Evolutionary conservation across 1,140 invertebrate species (phyloP).

Genomic region (Araneus ventricosus): DNA sequence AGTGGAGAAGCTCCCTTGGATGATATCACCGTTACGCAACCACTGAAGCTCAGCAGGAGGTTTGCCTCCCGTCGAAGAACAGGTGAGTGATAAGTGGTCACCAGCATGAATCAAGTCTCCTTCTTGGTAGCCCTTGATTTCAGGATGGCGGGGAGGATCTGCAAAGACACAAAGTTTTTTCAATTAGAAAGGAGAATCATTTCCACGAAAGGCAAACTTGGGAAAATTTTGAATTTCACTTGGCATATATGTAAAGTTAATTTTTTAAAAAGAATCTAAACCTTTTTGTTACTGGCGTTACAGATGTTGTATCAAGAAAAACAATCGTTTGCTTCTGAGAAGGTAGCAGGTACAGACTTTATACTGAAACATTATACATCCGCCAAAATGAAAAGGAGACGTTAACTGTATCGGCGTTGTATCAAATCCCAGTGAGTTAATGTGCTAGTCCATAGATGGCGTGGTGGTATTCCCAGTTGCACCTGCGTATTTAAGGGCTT

Average conservation of each 20-base stretch:
- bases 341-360: too few species aligned
- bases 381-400: too few species aligned
- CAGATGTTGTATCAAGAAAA: too few species aligned
- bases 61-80: slow-evolving; percentile 95
- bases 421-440: too few species aligned
- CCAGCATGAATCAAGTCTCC: slow-evolving; percentile 90
- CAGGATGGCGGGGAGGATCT: slow-evolving; percentile 95
- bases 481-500: too few species aligned
- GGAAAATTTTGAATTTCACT: neutral
- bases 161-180: slow-evolving; percentile 14
- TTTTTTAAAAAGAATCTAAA: neutral
- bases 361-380: too few species aligned
- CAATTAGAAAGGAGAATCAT: neutral
- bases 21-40: slow-evolving; percentile 80
- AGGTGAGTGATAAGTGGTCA: slow-evolving; percentile 91
- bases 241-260: too few species aligned
- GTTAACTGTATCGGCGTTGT: too few species aligned
- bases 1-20: slow-evolving; percentile 88
- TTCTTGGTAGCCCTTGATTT: slow-evolving; percentile 92
- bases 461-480: too few species aligned
- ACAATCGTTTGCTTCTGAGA: too few species aligned
- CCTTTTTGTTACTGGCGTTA: too few species aligned
- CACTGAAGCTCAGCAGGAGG: slow-evolving; percentile 82
- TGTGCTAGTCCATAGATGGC: too few species aligned
- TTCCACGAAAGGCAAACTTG: neutral